Percentiles rank a stretch among this genome's conserved stretches.
phyloP scores from a whole-genome alignment of 1,140 invertebrate species.

The Ostrea edulis region DNA sequence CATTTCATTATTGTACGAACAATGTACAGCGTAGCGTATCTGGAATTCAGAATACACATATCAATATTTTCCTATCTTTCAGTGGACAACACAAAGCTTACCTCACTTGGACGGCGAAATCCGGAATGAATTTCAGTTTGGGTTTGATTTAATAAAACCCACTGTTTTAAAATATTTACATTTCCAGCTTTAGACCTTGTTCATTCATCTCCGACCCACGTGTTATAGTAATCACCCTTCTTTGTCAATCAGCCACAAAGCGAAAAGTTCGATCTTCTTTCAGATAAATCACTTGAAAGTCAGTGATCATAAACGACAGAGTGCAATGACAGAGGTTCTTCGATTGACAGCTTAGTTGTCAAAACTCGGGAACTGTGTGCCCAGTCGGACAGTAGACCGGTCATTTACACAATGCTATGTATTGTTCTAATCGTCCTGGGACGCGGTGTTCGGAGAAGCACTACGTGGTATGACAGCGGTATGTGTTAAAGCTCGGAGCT shows the following conservation, averaged over 20 bases:
- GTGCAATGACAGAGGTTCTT: background rate
- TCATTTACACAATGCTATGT: background rate
- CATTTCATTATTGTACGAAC: too few relatives aligned
- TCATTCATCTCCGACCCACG: slow-evolving; percentile 2
- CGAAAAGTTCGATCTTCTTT: background rate
- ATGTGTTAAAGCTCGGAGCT: background rate
- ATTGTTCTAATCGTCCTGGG: background rate
- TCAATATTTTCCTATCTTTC: background rate
- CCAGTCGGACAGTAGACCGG: background rate
- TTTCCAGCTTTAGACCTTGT: background rate
- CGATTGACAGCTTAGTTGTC: background rate
- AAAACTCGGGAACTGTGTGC: background rate
- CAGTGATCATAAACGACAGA: background rate
- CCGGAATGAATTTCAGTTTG: background rate
- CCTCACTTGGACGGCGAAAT: background rate
- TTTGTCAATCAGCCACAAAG: background rate
- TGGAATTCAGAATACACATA: too few relatives aligned
- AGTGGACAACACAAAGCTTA: background rate
- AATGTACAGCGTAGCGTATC: too few relatives aligned
- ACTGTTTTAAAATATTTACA: background rate
- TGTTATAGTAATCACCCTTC: background rate
- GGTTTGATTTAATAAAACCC: background rate
- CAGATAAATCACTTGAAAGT: slow-evolving; percentile 29
- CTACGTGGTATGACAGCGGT: background rate
- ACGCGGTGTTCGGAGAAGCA: background rate